Evolutionary conservation across 2,797 vertebrate genomes (phyloP), one percentile per base, ranked within the genome.

Genomic region (Melanotaenia pygmaea): DNA sequence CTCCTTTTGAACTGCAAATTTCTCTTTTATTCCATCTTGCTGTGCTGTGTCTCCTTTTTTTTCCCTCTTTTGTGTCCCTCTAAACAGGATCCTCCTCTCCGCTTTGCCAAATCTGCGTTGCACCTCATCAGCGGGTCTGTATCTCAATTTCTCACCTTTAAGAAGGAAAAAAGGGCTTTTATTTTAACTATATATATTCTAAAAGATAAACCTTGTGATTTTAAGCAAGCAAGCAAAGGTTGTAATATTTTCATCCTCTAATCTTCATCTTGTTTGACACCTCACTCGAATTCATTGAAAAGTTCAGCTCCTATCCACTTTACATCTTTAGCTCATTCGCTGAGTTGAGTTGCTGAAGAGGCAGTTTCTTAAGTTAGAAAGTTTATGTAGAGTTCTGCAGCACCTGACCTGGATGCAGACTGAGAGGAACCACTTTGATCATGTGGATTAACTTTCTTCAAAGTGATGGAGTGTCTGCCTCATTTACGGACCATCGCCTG

Each of bases 61-160:
- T 78, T 82, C 60, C 81, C 60, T 85, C 67, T 56, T 87, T 70
- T 88, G 70, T 74, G 77, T 79, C 16, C 81, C 83, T 83, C 77
- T 87, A 45, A 86, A 67, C 85, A 75, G 79, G 82, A 79, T 13
- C 66, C 70, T 83, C 78, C 74, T 85, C 82, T 89, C 84, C 88
- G 82, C 88, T 90, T 86, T 87, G 83, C 81, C 86, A 87, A 59
- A 75, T 88, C 72, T 90, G 85, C 86, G 38, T 86, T 84, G 76
- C 88, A 76, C 35, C 74, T 86, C 80, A 60, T 81, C 82, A 60
- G 80, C 83, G 80, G 91, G 92, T 93, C 92, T 92, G 92, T 93
- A 93, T 86, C 79, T 76, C 63, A 54, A 54, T 74, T 73, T 77
- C 67, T 79, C 62, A 37, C 45, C 35, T 73, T 2, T 30, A 40